phyloP scores from a whole-genome alignment of 2,888 invertebrate genomes.

The Drosophila fungiperda region DNA sequence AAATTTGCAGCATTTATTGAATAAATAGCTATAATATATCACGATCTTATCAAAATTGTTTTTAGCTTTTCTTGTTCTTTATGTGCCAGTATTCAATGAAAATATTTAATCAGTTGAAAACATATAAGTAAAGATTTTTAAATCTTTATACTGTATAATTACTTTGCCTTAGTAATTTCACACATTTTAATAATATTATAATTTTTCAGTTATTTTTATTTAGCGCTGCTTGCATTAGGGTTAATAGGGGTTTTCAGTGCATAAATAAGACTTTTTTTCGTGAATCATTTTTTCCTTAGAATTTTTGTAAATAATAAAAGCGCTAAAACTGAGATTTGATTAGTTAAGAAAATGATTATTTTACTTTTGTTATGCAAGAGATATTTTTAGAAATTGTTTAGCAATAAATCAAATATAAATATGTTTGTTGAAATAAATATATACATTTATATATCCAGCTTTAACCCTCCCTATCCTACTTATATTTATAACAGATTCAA shows the following conservation, averaged over 20 bases:
- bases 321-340: not conserved
- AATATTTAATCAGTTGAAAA: not conserved
- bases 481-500: conserved; percentile 3
- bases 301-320: not conserved
- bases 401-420: not conserved
- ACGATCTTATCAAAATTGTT: not conserved
- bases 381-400: not conserved
- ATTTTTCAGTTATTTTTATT: not conserved
- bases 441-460: not conserved
- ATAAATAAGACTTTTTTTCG: not conserved
- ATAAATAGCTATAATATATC: conserved; percentile 1
- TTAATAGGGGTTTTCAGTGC: not conserved
- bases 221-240: not conserved
- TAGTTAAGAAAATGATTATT: not conserved
- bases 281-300: not conserved
- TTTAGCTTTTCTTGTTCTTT: not conserved
- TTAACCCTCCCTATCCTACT: not conserved
- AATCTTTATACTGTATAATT: not conserved
- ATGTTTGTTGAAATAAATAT: not conserved
- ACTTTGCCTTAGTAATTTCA: not conserved
- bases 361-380: not conserved
- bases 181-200: not conserved
- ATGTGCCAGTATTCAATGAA: not conserved
- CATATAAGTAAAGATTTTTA: not conserved
- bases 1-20: conserved; percentile 3